Percentiles rank a stretch among this genome's conserved stretches.
These are phyloP conservation scores for Vanessa tameamea DNA, from an alignment of 1,140 invertebrate species.

Conservation along the genomic window DNA sequence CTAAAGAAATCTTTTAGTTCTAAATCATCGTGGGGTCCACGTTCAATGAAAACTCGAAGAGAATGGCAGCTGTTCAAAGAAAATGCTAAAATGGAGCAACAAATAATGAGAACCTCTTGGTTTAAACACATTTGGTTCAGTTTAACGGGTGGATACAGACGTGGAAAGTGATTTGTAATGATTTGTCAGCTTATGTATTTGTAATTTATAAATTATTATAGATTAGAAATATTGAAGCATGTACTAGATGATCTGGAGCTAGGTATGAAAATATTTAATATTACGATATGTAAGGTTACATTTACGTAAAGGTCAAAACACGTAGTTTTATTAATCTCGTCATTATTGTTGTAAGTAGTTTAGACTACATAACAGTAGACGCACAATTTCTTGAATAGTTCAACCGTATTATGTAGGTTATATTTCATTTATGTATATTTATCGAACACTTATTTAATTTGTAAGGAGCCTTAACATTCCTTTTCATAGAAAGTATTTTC, in stretches of 20 bases:
- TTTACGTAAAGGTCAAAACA: not conserved
- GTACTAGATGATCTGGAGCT: not conserved
- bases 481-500: no score
- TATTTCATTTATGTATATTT: no score
- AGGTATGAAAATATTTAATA: not conserved
- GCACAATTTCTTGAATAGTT: no score
- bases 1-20: conserved; percentile 74
- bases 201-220: not conserved
- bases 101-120: conserved; percentile 36
- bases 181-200: not conserved
- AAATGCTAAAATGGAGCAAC: conserved; percentile 51
- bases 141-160: conserved; percentile 49
- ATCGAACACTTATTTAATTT: no score
- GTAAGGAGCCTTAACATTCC: no score
- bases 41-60: conserved; percentile 70
- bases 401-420: no score
- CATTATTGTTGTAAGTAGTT: no score
- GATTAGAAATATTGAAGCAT: not conserved
- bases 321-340: no score
- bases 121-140: conserved; percentile 52
- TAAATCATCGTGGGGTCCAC: conserved; percentile 83
- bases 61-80: conserved; percentile 82
- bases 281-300: not conserved
- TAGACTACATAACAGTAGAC: no score
- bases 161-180: not conserved